These are phyloP conservation scores for Nicator chloris DNA, from an alignment of 2,113 vertebrate genomes.

Conservation along the genomic window DNA sequence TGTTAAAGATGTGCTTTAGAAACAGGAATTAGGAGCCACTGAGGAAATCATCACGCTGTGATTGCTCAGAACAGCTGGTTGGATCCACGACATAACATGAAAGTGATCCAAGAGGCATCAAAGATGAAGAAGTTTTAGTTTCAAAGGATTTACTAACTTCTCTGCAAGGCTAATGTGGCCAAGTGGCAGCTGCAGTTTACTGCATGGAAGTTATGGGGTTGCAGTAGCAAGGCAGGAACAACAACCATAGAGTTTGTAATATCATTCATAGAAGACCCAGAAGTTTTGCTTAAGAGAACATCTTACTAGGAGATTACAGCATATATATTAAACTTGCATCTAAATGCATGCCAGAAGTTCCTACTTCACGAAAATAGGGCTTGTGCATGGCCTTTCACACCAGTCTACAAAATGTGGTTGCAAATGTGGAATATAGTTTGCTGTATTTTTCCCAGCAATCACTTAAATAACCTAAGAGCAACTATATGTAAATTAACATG, in stretches of 20 bases:
- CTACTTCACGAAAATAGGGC: not conserved
- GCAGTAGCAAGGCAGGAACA: not conserved
- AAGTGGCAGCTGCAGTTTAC: constrained; percentile 40
- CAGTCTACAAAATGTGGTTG: not conserved
- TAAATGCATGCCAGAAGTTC: not conserved
- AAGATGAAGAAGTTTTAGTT: constrained; percentile 35
- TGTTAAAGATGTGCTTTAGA: constrained; percentile 23
- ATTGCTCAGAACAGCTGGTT: constrained; percentile 38
- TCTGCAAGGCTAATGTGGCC: not conserved
- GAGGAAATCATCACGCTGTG: not conserved
- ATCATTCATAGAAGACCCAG: not conserved
- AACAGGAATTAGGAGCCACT: not conserved
- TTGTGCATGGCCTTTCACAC: not conserved
- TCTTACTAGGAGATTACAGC: not conserved
- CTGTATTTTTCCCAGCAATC: not conserved
- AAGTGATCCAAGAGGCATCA: constrained; percentile 35
- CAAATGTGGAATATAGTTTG: not conserved
- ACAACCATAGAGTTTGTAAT: not conserved
- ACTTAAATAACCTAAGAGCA: not conserved
- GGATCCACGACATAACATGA: not conserved
- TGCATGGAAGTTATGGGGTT: not conserved
- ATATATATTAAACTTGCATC: not conserved
- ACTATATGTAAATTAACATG: not conserved
- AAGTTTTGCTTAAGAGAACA: not conserved
- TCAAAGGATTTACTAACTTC: constrained; percentile 41